phyloP scores from a whole-genome alignment of 1,140 invertebrate species.

The Octopus bimaculoides region DNA sequence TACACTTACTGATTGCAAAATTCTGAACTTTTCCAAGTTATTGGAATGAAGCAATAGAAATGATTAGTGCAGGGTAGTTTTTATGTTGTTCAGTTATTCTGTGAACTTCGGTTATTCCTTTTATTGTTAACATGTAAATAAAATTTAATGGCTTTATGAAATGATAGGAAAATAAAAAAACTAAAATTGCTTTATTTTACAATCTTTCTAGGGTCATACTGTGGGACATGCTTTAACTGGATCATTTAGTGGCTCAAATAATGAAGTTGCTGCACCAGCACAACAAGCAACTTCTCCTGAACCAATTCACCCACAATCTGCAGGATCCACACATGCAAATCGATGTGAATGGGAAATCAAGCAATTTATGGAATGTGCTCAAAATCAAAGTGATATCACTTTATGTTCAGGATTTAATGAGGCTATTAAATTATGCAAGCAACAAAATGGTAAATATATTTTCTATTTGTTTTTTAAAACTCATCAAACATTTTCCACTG shows the following conservation, averaged over 20 bases:
- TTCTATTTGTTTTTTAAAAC: neutral
- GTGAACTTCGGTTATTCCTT: too few relatives aligned
- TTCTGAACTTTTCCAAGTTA: too few relatives aligned
- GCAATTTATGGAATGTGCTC: conserved; percentile 57
- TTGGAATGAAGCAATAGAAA: too few relatives aligned
- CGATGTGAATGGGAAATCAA: conserved; percentile 57
- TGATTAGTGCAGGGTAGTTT: too few relatives aligned
- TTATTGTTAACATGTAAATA: too few relatives aligned
- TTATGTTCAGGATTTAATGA: conserved; percentile 56
- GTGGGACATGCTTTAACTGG: conserved; percentile 52
- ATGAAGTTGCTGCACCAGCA: conserved; percentile 22
- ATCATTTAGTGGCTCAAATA: conserved; percentile 29
- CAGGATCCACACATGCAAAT: conserved; percentile 26
- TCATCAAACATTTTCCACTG: too few relatives aligned
- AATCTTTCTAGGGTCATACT: conserved; percentile 47
- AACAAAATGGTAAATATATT: conserved; percentile 42
- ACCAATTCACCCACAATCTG: conserved; percentile 19
- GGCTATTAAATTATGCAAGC: conserved; percentile 51
- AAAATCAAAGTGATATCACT: conserved; percentile 49
- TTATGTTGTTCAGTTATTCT: too few relatives aligned
- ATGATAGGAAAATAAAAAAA: too few relatives aligned
- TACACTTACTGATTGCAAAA: too few relatives aligned
- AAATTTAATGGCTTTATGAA: too few relatives aligned
- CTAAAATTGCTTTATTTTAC: too few relatives aligned
- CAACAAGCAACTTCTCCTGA: conserved; percentile 23